These are phyloP conservation scores for Poeciliopsis gracilis DNA, from an alignment of 2,797 vertebrate species.

Conservation along the genomic window DNA sequence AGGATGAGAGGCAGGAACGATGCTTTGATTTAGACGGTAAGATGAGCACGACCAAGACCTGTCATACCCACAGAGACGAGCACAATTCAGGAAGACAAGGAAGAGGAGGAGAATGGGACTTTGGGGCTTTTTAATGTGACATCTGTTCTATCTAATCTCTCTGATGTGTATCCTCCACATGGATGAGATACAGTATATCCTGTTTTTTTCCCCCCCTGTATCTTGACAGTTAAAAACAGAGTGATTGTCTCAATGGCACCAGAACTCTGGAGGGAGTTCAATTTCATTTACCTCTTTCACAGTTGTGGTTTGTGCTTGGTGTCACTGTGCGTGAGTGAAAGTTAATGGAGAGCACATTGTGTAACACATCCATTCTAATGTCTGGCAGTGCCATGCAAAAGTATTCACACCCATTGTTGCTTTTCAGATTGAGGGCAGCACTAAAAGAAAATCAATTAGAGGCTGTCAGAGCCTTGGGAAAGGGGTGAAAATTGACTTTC, in stretches of 20 bases:
- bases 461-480: not conserved
- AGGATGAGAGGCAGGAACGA: constrained; percentile 51
- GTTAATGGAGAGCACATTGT: constrained; percentile 21
- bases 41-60: constrained; percentile 33
- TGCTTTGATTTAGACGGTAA: constrained; percentile 53
- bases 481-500: not conserved
- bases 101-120: constrained; percentile 62
- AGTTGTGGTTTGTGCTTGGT: constrained; percentile 3
- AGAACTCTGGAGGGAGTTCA: constrained; percentile 66
- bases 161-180: constrained; percentile 51
- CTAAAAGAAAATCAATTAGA: not conserved
- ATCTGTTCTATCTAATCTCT: constrained; percentile 55
- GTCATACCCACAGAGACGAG: constrained; percentile 25
- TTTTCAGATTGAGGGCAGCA: not conserved
- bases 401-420: not conserved
- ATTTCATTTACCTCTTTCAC: constrained; percentile 15
- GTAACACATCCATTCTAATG: constrained; percentile 1
- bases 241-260: constrained; percentile 16
- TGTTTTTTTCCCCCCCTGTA: not conserved
- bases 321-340: not conserved
- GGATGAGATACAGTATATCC: constrained; percentile 54
- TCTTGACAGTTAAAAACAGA: constrained; percentile 36
- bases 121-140: constrained; percentile 56
- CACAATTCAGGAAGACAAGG: constrained; percentile 46
- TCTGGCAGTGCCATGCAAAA: not conserved